Conservation (phyloP, 2,888 invertebrate species). For the Congeria kusceri region DNA sequence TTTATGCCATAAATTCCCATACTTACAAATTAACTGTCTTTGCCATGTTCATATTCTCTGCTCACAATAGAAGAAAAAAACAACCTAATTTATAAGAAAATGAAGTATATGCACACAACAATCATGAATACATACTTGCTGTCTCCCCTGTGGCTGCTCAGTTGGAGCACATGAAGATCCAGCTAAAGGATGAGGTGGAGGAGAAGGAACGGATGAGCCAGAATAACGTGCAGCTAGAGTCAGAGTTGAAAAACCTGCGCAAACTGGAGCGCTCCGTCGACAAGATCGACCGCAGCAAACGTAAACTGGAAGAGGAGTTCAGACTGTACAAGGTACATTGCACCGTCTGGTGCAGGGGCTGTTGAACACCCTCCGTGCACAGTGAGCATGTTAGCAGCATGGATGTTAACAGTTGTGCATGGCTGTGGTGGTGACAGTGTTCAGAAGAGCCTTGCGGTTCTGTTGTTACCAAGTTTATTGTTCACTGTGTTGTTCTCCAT, state of each 20-base stretch:
- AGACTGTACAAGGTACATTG: slow-evolving; percentile 70
- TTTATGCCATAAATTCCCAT: too few species aligned
- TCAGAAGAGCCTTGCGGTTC: too few species aligned
- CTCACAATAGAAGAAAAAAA: too few species aligned
- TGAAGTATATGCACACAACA: too few species aligned
- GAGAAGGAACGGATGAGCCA: slow-evolving; percentile 70
- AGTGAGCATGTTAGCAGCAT: neutral
- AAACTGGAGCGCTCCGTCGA: slow-evolving; percentile 70
- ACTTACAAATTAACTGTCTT: too few species aligned
- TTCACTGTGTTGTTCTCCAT: too few species aligned
- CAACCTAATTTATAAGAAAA: too few species aligned
- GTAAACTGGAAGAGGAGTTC: slow-evolving; percentile 73
- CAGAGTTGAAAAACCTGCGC: slow-evolving; percentile 68
- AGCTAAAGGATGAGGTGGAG: slow-evolving; percentile 68
- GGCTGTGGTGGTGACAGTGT: too few species aligned
- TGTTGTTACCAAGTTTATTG: too few species aligned
- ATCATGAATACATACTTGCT: too few species aligned
- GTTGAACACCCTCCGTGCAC: neutral
- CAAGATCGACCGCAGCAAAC: slow-evolving; percentile 73
- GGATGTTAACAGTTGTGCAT: neutral
- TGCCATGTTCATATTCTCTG: too few species aligned
- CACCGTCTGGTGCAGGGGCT: slow-evolving; percentile 6
- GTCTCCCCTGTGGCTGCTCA: slow-evolving; percentile 17
- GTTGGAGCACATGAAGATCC: slow-evolving; percentile 72
- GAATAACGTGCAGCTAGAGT: slow-evolving; percentile 73